Conservation (phyloP, 1,140 invertebrate genomes). For the Drosophila ironensis region DNA sequence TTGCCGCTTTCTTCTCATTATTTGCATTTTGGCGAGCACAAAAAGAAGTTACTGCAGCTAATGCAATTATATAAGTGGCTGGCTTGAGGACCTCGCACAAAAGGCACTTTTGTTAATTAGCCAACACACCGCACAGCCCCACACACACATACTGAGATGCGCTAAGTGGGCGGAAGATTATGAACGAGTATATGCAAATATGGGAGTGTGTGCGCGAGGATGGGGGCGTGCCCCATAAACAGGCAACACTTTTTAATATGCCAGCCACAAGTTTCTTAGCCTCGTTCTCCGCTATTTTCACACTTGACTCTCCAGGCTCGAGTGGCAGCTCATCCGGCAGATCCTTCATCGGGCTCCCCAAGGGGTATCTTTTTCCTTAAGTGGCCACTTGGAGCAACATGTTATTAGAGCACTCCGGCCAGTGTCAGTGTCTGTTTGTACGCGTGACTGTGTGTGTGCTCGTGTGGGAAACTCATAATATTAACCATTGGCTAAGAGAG, state of each 20-base stretch:
- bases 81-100: slow-evolving; percentile 61
- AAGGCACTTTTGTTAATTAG: slow-evolving; percentile 75
- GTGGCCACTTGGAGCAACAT: slow-evolving; percentile 58
- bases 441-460: slow-evolving; percentile 5
- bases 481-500: slow-evolving; percentile 42
- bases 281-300: slow-evolving; percentile 42
- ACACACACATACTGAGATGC: slow-evolving; percentile 1
- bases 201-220: background rate
- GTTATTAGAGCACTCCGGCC: slow-evolving; percentile 46
- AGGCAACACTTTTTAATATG: slow-evolving; percentile 58
- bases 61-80: slow-evolving; percentile 77
- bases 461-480: slow-evolving; percentile 52
- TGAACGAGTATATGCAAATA: background rate
- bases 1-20: slow-evolving; percentile 66
- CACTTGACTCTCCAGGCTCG: slow-evolving; percentile 35
- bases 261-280: slow-evolving; percentile 37
- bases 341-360: background rate
- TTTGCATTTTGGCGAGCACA: slow-evolving; percentile 65
- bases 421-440: background rate
- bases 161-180: too few relatives aligned
- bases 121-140: slow-evolving; percentile 24
- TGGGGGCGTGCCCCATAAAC: slow-evolving; percentile 33
- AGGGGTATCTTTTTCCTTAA: slow-evolving; percentile 39
- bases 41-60: slow-evolving; percentile 59
- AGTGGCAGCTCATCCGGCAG: slow-evolving; percentile 35